Conservation (phyloP, 2,113 vertebrate species). For the Crotophaga sulcirostris region DNA sequence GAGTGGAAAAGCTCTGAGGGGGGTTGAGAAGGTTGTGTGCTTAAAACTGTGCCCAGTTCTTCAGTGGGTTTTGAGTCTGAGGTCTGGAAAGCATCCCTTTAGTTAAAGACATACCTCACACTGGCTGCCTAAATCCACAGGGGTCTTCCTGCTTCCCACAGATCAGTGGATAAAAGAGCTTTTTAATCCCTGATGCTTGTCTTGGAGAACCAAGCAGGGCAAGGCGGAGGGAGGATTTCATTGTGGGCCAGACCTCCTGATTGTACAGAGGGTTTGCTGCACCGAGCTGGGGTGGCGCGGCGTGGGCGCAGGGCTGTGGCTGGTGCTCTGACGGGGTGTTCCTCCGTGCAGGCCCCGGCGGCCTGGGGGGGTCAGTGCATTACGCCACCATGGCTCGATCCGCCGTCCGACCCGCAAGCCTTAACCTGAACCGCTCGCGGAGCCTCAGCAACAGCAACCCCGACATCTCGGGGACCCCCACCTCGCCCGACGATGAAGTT, state of each 20-base stretch:
- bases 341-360: conserved; percentile 93
- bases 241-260: not conserved
- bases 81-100: not conserved
- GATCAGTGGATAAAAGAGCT: not conserved
- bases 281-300: not conserved
- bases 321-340: not conserved
- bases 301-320: not conserved
- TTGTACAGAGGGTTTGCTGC: not conserved
- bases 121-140: not conserved
- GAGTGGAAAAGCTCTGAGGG: not conserved
- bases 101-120: not conserved
- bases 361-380: conserved; percentile 93
- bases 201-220: not conserved
- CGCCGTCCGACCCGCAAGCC: conserved; percentile 92
- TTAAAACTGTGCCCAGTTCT: not conserved
- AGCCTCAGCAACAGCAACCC: conserved; percentile 99
- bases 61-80: not conserved
- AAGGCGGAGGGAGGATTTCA: not conserved
- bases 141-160: not conserved
- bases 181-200: not conserved
- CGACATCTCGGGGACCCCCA: conserved; percentile 95
- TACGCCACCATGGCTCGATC: conserved; percentile 98
- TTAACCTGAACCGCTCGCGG: conserved; percentile 93
- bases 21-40: not conserved
- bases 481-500: conserved; percentile 96